Percentiles rank a stretch among this genome's conserved stretches.
phyloP scores from a whole-genome alignment of 2,888 invertebrate genomes.

The Cancer borealis region DNA sequence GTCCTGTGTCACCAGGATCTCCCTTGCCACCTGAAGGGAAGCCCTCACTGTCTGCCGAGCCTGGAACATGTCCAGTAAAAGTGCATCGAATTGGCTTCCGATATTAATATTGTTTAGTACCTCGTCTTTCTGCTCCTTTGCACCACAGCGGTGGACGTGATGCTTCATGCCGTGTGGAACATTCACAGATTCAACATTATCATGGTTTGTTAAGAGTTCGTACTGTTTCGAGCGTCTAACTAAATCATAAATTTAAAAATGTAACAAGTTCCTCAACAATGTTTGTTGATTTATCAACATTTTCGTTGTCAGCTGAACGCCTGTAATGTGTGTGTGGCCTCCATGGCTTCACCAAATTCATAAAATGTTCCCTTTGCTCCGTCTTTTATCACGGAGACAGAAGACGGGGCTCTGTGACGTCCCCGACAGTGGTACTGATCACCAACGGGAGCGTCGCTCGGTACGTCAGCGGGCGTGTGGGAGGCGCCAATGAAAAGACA shows the following conservation, averaged over 20 bases:
- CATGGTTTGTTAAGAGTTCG: not conserved
- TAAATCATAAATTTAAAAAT: not conserved
- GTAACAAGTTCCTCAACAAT: not conserved
- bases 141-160: not conserved
- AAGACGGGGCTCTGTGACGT: conserved; percentile 17
- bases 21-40: conserved; percentile 28
- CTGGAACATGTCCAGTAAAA: not conserved
- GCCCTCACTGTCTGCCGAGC: conserved; percentile 34
- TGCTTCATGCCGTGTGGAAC: conserved; percentile 5
- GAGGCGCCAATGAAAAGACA: not conserved
- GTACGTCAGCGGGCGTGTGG: not conserved
- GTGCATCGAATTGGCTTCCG: conserved; percentile 2
- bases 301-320: not conserved
- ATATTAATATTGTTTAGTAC: not conserved
- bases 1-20: not conserved
- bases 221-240: not conserved
- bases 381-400: not conserved
- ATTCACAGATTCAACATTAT: not conserved
- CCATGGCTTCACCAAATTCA: not conserved
- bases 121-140: not conserved
- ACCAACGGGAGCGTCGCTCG: not conserved
- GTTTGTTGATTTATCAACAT: not conserved
- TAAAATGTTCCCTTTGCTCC: not conserved
- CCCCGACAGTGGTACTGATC: not conserved
- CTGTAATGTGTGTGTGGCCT: not conserved